Conservation (phyloP, 2,113 vertebrate genomes). For the Scartelaos histophorus region DNA sequence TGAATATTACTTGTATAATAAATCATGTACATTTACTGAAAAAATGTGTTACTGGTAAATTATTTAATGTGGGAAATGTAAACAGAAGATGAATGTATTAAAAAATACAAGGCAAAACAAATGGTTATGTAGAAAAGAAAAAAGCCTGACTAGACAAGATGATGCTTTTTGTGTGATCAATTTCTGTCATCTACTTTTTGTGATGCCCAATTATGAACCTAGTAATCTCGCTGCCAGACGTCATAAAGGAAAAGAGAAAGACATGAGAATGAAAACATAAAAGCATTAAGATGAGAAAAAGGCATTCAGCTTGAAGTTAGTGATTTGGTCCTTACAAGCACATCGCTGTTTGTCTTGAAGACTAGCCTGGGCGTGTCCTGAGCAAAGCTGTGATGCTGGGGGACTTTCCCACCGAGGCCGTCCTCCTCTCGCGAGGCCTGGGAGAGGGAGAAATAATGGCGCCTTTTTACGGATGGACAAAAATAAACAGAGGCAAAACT, state of each 20-base stretch:
- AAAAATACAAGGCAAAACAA: constrained; percentile 68
- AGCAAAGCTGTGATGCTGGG: constrained; percentile 98
- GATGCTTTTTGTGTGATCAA: not conserved
- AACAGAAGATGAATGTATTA: constrained; percentile 17
- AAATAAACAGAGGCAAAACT: constrained; percentile 83
- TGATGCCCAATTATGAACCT: constrained; percentile 29
- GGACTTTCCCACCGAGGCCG: constrained; percentile 97
- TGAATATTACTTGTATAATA: not conserved
- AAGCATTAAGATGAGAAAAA: constrained; percentile 63
- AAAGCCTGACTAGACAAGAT: constrained; percentile 23
- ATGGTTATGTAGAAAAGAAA: constrained; percentile 46
- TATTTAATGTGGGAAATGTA: not conserved
- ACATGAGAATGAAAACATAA: constrained; percentile 46
- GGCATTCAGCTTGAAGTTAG: constrained; percentile 61
- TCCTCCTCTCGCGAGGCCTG: constrained; percentile 98
- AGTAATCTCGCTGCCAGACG: constrained; percentile 22
- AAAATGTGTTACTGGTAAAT: not conserved
- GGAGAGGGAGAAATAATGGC: constrained; percentile 94
- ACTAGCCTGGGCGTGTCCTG: constrained; percentile 99
- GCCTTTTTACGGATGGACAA: constrained; percentile 99
- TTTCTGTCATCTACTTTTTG: constrained; percentile 15
- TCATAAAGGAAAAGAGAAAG: constrained; percentile 36
- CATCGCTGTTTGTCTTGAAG: constrained; percentile 99
- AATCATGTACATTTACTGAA: not conserved
- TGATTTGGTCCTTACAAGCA: constrained; percentile 95